Evolutionary conservation across 2,797 vertebrate genomes (phyloP), one percentile per base, ranked within the genome.

Genomic region (Yasuhikotakia modesta): DNA sequence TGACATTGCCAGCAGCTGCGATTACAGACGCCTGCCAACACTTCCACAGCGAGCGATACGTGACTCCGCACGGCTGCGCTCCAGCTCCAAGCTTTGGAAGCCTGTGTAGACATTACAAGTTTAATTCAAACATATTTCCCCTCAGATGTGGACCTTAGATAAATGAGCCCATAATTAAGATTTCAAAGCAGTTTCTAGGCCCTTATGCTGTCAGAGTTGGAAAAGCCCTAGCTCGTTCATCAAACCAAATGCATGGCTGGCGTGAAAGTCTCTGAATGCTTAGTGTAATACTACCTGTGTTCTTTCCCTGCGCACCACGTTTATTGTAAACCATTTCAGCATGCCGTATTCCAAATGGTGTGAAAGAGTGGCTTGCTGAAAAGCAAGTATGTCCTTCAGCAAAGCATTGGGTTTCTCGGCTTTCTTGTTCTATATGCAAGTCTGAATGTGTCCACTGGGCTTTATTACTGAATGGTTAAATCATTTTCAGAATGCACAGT

Each of bases 1-100:
- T 93, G 93, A 94, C 89, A 87, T 90, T 83, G 84, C 84, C 87
- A 85, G 90, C 93, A 94, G 93, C 93, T 93, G 93, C 82, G 83
- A 79, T 80, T 86, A 87, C 83, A 83, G 76, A 79, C 4, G 48
- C 48, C 48, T 50, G 48, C 48, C 48, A 50, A 50, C 48, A 50
- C 48, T n/a, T 50, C 48, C 16, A 50, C 14, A n/a, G 48, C 48
- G 16, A 6, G 16, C 16, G 48, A 50, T 50, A 50, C 6, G 48
- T 50, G 48, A 50, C 48, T 50, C 48, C 17, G 17, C 27, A 27
- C 27, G 27, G 4, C 48, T n/a, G 5, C 48, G 5, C 48, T 50
- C 48, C 48, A 50, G 39, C 17, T 14, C 17, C 4, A 12, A 6
- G 48, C 4, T 50, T 50, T 50, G 7, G 14, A 16, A n/a, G 17